A percentile compares a stretch with the other conserved stretches of the same genome.
Evolutionary conservation across 2,888 invertebrate genomes (phyloP).

Genomic region (Myathropa florea): DNA sequence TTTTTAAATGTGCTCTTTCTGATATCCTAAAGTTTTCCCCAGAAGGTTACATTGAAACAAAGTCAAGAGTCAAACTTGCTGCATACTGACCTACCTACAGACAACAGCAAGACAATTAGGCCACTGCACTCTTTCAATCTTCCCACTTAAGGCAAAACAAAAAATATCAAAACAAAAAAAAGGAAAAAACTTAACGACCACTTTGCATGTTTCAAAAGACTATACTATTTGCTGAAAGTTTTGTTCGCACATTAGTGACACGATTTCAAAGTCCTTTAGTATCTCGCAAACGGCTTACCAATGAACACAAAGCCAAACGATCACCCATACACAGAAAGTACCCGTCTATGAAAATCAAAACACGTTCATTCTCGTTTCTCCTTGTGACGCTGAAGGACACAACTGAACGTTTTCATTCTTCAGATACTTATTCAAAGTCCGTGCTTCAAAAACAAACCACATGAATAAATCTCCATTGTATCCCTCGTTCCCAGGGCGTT

Average conservation of each 20-base stretch:
- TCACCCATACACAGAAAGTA: background rate
- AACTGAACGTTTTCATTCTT: background rate
- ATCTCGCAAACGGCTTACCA: background rate
- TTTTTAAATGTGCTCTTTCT: too few species aligned
- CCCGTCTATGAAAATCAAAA: conserved; percentile 7
- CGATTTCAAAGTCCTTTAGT: background rate
- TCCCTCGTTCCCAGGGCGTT: conserved; percentile 50
- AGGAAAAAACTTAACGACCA: background rate
- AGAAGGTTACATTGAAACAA: background rate
- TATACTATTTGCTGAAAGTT: background rate
- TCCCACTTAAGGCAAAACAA: background rate
- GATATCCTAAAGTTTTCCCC: background rate
- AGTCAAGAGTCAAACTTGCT: background rate
- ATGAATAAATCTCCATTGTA: conserved; percentile 67
- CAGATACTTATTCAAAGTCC: background rate
- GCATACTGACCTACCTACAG: background rate
- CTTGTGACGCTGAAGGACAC: background rate
- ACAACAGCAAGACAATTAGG: background rate
- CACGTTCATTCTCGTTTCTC: background rate
- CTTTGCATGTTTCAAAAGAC: background rate
- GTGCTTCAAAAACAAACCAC: conserved; percentile 54
- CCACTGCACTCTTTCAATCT: background rate
- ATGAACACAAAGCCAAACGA: background rate
- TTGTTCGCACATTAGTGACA: background rate
- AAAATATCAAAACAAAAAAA: background rate